Conservation (phyloP, 53 echinoderm and acorn worm genomes). For the Crossaster papposus region DNA sequence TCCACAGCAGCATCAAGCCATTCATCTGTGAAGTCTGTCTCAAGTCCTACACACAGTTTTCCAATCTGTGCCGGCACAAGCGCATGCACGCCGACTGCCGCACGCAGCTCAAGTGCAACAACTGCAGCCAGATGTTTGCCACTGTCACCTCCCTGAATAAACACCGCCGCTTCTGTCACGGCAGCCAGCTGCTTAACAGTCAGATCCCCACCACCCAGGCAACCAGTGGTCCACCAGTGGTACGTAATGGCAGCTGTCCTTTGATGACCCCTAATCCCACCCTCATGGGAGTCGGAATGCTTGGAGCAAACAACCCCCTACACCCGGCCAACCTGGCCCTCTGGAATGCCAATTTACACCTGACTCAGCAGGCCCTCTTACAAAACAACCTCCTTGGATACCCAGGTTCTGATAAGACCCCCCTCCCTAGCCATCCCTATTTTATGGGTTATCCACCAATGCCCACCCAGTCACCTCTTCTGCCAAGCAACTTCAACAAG, state of each 20-base stretch:
- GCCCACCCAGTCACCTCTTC: conserved; percentile 71
- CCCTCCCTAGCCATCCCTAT: conserved; percentile 77
- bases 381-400: conserved; percentile 80
- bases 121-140: conserved; percentile 92
- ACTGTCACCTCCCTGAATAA: conserved; percentile 96
- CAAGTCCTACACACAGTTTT: conserved; percentile 99
- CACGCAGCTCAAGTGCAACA: conserved; percentile 90
- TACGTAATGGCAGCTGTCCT: conserved; percentile 39
- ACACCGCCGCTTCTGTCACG: conserved; percentile 97
- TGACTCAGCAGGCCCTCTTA: conserved; percentile 87
- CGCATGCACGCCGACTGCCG: conserved; percentile 98
- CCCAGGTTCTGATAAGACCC: conserved; percentile 66
- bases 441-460: conserved; percentile 82
- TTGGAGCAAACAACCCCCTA: conserved; percentile 67
- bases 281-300: conserved; percentile 63
- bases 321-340: conserved; percentile 88
- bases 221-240: conserved; percentile 32
- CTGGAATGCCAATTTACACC: conserved; percentile 88
- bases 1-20: conserved; percentile 97
- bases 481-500: conserved; percentile 53
- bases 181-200: conserved; percentile 80
- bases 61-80: conserved; percentile 96
- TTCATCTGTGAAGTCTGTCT: conserved; percentile 97
- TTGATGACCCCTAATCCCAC: conserved; percentile 48
- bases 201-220: conserved; percentile 63